Conservation (phyloP, 2,797 vertebrate species). For the Rhinophrynus dorsalis region DNA sequence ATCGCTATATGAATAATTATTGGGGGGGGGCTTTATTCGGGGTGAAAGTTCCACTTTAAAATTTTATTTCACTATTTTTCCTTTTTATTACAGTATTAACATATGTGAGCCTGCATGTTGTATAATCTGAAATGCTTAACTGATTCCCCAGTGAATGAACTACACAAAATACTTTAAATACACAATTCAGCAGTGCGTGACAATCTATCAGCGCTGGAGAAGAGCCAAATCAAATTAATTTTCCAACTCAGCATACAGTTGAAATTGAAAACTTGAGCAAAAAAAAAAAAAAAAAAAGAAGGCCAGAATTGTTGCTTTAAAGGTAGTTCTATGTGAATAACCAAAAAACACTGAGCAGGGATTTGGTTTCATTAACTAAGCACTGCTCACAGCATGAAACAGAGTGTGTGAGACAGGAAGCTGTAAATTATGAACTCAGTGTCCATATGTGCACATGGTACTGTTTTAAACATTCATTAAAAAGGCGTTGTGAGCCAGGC, state of each 20-base stretch:
- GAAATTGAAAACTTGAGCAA: constrained; percentile 44
- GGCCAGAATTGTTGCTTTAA: constrained; percentile 32
- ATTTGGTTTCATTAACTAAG: constrained; percentile 49
- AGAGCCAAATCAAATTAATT: constrained; percentile 39
- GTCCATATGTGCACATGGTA: constrained; percentile 46
- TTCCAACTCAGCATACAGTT: constrained; percentile 13
- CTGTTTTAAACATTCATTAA: constrained; percentile 45
- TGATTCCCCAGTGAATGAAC: constrained; percentile 16
- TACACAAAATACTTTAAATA: constrained; percentile 8
- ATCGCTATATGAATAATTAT: too few relatives aligned
- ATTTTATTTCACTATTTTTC: too few relatives aligned
- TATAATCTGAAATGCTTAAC: constrained; percentile 1
- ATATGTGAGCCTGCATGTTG: background rate
- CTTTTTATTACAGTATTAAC: background rate
- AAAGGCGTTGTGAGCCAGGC: constrained; percentile 17
- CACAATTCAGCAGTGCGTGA: constrained; percentile 12
- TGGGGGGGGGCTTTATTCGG: too few relatives aligned
- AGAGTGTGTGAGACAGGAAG: constrained; percentile 48
- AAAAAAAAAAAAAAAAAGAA: too few relatives aligned
- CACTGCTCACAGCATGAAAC: constrained; percentile 41
- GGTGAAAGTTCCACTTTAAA: too few relatives aligned
- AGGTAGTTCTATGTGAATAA: constrained; percentile 31
- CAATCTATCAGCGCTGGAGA: constrained; percentile 38
- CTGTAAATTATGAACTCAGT: constrained; percentile 42
- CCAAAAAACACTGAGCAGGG: constrained; percentile 35